Base-by-base conservation (phyloP, 1,140 invertebrate genomes). In the Metopolophium dirhodum region DNA sequence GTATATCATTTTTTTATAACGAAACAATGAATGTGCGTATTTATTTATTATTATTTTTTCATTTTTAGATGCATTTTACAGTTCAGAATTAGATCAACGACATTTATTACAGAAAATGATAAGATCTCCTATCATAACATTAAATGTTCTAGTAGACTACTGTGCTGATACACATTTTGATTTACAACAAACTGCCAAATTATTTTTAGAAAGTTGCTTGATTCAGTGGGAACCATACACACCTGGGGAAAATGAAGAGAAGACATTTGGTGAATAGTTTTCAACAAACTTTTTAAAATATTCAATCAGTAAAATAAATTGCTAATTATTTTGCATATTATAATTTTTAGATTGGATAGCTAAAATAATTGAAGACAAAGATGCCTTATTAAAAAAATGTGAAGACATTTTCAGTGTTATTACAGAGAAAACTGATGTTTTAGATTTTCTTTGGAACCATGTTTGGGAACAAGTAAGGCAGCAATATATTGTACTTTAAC, bases 171-270 rank as follows among this genome's bases (percentile, higher is more conserved):
- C 95, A 90, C 94, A 94, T 9, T 95, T 96, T 90, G 94, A 95
- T 91, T 45, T 94, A 6, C 94, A 95, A 91, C 95, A 95, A 86
- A 95, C 95, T 51, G 94, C 95, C 4, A 93, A 95, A n/a, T 93
- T 94, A 45, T 96, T 95, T 94, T 93, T 96, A 35, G 91, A 95
- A 94, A 94, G 94, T 11, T 88, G 95, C 49, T 68, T 96, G 51
- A 95, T 94, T 93, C 94, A 94, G 20, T 96, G 95, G 95, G 94
- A 95, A 93, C 95, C 95, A n/a, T 94, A 90, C 49, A 95, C 95
- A 85, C 94, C 93, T 35, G 26, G 93, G 3, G 47, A 93, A 90
- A 90, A 54, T 26, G 93, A 94, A 94, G 47, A 91, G 94, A 68
- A 94, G 88, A 93, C 92, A 93, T 91, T 51, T 94, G 77, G 89